Percentiles rank a stretch among this genome's conserved stretches.
These are phyloP conservation scores for Colinus virginianus DNA, from an alignment of 2,113 vertebrate species.

Conservation along the genomic window DNA sequence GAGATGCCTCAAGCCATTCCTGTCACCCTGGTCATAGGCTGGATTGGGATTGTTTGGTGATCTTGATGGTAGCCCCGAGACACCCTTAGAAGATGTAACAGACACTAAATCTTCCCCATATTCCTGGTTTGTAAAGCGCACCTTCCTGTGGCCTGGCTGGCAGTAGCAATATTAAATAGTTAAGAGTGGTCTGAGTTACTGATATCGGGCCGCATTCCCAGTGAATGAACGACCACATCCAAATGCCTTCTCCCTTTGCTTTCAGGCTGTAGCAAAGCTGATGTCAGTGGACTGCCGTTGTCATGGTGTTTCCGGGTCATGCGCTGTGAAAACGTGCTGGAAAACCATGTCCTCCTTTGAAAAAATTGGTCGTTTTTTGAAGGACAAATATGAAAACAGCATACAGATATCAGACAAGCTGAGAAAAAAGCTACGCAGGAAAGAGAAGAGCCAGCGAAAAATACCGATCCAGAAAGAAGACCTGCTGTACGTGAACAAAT, in stretches of 20 bases:
- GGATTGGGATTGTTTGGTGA: neutral
- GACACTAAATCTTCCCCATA: neutral
- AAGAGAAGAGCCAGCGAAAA: slow-evolving; percentile 84
- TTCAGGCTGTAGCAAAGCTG: slow-evolving; percentile 89
- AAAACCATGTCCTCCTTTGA: slow-evolving; percentile 92
- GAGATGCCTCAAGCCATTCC: neutral
- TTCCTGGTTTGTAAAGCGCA: rapidly evolving
- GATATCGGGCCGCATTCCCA: neutral
- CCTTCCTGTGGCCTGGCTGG: neutral
- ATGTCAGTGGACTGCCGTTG: slow-evolving; percentile 96
- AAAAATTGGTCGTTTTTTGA: slow-evolving; percentile 89
- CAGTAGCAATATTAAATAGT: neutral
- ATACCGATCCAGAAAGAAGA: slow-evolving; percentile 82
- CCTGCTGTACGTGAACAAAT: slow-evolving; percentile 91
- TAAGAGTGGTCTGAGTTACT: neutral
- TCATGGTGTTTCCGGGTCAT: slow-evolving; percentile 97
- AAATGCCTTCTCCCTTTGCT: slow-evolving; percentile 57
- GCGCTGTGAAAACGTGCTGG: slow-evolving; percentile 97
- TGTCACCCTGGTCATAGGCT: neutral
- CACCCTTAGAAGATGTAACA: neutral
- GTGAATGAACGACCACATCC: neutral
- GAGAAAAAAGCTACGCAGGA: slow-evolving; percentile 84
- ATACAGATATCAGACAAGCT: slow-evolving; percentile 87
- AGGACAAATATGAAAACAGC: slow-evolving; percentile 93
- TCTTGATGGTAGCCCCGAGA: neutral